Base-by-base conservation (phyloP, 2,797 vertebrate genomes). In the Amazona finschi region DNA sequence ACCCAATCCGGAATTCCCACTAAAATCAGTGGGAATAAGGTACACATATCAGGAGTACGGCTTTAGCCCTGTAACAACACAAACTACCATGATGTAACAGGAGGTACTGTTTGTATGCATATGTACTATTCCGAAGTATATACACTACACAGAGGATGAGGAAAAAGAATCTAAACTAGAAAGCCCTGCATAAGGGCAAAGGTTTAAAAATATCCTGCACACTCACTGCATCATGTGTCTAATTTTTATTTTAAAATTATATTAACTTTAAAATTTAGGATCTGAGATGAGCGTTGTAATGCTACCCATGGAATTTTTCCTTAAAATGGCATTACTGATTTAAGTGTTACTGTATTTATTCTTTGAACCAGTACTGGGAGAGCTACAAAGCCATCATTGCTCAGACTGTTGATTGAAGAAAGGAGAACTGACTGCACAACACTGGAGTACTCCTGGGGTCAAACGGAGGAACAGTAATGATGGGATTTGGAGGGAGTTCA, bases 401-500 rank as follows among this genome's bases (percentile, higher is more conserved):
- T 82, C 52, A 75, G 38, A 28, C 57, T 4, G 2, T 8, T 58
- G 67, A 27, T 36, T 28, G n/a, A 71, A 58, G 31, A 60, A 80
- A 95, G 73, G 21, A 75, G 28, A 87, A 87, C 76, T 87, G 60
- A 62, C n/a, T 86, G 62, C 36, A 81, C 36, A 87, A 20, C 24
- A 38, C 28, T 86, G 50, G n/a, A 92, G 44, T 66, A 60, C 22
- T n/a, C 47, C 33, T 73, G 87, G 66, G 44, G 28, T 87, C 95
- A 82, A 90, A 83, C 12, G 81, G 60, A 71, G 64, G 20, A 91
- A 90, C 6, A 69, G 46, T 52, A 75, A 62, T 38, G 60, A 82
- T 36, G 50, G 25, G 38, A 86, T 94, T 89, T 93, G 85, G 85
- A 95, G 55, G 33, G 31, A 69, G 74, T 83, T 93, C 66, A 91